Evolutionary conservation across 2,797 vertebrate genomes (phyloP).

Genomic region (Varecia variegata): DNA sequence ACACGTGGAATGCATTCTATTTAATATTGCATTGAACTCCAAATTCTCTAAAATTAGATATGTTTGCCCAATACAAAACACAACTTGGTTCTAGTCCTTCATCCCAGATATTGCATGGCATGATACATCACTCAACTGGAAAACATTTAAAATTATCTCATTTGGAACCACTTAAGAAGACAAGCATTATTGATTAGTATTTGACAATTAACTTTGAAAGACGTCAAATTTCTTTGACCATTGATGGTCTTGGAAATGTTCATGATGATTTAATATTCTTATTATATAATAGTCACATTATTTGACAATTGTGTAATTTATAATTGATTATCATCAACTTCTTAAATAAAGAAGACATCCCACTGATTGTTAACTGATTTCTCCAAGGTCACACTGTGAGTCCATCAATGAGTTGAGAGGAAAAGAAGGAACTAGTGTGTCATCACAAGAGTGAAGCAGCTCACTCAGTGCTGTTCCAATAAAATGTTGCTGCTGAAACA

Average conservation of each 20-base stretch:
- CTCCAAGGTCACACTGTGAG: not conserved
- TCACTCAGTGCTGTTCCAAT: not conserved
- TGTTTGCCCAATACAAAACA: constrained; percentile 11
- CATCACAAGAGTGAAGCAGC: not conserved
- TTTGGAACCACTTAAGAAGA: constrained; percentile 50
- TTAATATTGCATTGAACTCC: constrained; percentile 11
- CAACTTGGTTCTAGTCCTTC: not conserved
- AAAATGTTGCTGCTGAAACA: not conserved
- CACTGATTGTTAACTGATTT: not conserved
- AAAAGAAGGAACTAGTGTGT: not conserved
- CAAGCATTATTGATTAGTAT: not conserved
- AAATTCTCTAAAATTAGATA: constrained; percentile 57
- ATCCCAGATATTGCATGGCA: not conserved
- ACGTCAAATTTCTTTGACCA: not conserved
- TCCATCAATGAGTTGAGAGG: not conserved
- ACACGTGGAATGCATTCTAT: not conserved
- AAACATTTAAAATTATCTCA: constrained; percentile 60
- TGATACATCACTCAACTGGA: not conserved
- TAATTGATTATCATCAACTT: not conserved
- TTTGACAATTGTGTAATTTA: not conserved
- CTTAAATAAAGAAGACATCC: not conserved
- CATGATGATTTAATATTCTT: not conserved
- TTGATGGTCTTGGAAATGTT: not conserved
- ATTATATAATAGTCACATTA: not conserved
- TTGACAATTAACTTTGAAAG: constrained; percentile 23